Evolutionary conservation across 2,888 invertebrate genomes (phyloP).

Genomic region (Phania funesta): DNA sequence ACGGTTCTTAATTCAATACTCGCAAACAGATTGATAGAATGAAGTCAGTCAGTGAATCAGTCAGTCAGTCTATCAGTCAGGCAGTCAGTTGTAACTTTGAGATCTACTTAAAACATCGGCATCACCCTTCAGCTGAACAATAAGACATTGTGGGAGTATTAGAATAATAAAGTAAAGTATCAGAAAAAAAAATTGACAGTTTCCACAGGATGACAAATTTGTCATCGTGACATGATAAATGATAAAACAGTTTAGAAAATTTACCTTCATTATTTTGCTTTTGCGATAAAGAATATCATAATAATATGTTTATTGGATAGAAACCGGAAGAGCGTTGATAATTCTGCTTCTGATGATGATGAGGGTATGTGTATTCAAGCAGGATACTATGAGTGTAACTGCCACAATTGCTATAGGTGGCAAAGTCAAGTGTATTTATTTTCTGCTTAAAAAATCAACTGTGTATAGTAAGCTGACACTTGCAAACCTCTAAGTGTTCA

Average conservation of each 20-base stretch:
- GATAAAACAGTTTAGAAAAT: constrained; percentile 74
- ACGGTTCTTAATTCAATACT: constrained; percentile 19
- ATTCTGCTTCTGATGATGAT: neutral
- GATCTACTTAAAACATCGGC: neutral
- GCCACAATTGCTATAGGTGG: constrained; percentile 62
- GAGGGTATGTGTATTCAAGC: neutral
- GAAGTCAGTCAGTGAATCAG: constrained; percentile 14
- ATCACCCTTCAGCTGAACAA: neutral
- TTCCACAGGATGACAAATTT: constrained; percentile 77
- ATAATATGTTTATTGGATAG: constrained; percentile 31
- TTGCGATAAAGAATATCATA: constrained; percentile 47
- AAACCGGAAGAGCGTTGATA: constrained; percentile 12
- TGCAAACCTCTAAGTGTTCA: constrained; percentile 72
- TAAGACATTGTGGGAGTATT: constrained; percentile 52
- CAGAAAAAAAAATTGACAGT: constrained; percentile 74
- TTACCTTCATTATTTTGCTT: constrained; percentile 43
- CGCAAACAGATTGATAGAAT: constrained; percentile 19
- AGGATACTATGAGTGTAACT: constrained; percentile 69
- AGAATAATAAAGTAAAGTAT: constrained; percentile 75
- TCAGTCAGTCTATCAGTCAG: neutral
- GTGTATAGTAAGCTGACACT: constrained; percentile 45
- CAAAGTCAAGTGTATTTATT: constrained; percentile 57
- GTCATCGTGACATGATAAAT: constrained; percentile 77
- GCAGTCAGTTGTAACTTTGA: neutral
- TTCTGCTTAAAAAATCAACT: constrained; percentile 34